A percentile compares a stretch with the other conserved stretches of the same genome.
Evolutionary conservation across 1,140 invertebrate genomes (phyloP).

Genomic region (Cotesia chilonis): DNA sequence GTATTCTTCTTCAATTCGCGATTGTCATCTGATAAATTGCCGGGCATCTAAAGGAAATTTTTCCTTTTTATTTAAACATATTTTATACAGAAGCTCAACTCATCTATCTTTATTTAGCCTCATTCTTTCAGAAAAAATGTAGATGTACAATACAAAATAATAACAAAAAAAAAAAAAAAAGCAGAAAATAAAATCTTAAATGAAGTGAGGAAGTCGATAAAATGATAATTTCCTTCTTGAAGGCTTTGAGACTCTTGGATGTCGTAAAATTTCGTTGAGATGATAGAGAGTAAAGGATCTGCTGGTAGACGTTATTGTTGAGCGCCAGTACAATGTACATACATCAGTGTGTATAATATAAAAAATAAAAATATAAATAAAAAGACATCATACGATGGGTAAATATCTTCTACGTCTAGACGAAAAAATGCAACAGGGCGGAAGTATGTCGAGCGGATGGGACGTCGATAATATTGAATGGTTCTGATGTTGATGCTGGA

Average conservation of each 20-base stretch:
- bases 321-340: not conserved
- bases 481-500: constrained; percentile 23
- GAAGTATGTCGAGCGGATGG: constrained; percentile 49
- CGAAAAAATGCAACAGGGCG: constrained; percentile 52
- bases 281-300: constrained; percentile 32
- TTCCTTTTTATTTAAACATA: constrained; percentile 15
- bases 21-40: constrained; percentile 28
- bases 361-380: constrained; percentile 6
- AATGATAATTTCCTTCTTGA: constrained; percentile 24
- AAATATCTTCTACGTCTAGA: constrained; percentile 23
- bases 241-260: constrained; percentile 17
- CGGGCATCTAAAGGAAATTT: not conserved
- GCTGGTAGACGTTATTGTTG: constrained; percentile 10
- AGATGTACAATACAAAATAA: not conserved
- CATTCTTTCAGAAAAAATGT: not conserved
- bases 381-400: constrained; percentile 13
- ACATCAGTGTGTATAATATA: constrained; percentile 17
- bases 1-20: not conserved
- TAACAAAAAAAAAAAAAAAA: not conserved
- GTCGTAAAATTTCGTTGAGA: constrained; percentile 31
- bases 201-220: constrained; percentile 15
- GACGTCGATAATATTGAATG: constrained; percentile 38
- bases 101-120: constrained; percentile 5
- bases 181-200: not conserved
- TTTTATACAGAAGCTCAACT: not conserved